phyloP scores from a whole-genome alignment of 1,140 invertebrate species.

The Tyrophagus putrescentiae region DNA sequence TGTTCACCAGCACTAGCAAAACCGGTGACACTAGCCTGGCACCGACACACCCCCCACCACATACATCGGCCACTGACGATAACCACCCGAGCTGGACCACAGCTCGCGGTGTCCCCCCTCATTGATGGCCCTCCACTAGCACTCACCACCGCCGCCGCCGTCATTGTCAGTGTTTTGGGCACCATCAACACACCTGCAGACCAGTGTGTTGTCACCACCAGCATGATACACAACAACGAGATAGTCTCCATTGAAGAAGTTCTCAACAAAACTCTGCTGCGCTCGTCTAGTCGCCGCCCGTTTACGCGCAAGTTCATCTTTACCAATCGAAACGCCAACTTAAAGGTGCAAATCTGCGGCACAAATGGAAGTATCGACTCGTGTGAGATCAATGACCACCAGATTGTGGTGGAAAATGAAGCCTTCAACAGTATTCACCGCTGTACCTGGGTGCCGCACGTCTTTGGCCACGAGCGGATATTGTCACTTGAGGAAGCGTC shows the following conservation, averaged over 20 bases:
- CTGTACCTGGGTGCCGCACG: constrained; percentile 15
- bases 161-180: too few relatives aligned
- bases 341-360: constrained; percentile 1
- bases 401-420: constrained; percentile 20
- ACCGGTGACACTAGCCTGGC: too few relatives aligned
- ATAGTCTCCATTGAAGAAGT: constrained; percentile 22
- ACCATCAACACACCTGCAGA: too few relatives aligned
- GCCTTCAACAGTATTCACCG: background rate
- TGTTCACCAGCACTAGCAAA: too few relatives aligned
- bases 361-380: constrained; percentile 12
- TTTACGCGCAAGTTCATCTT: constrained; percentile 17
- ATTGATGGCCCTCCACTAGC: too few relatives aligned
- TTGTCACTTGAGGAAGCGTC: background rate
- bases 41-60: too few relatives aligned
- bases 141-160: too few relatives aligned
- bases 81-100: too few relatives aligned
- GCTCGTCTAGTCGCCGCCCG: background rate
- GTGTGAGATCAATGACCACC: constrained; percentile 10
- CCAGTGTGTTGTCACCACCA: too few relatives aligned
- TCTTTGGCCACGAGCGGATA: constrained; percentile 17
- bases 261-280: constrained; percentile 16
- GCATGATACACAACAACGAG: constrained; percentile 23
- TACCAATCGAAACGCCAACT: constrained; percentile 17
- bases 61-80: too few relatives aligned
- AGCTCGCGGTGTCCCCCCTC: too few relatives aligned